Base-by-base conservation (phyloP, 1,140 invertebrate genomes). In the Hydropsyche tenuis region DNA sequence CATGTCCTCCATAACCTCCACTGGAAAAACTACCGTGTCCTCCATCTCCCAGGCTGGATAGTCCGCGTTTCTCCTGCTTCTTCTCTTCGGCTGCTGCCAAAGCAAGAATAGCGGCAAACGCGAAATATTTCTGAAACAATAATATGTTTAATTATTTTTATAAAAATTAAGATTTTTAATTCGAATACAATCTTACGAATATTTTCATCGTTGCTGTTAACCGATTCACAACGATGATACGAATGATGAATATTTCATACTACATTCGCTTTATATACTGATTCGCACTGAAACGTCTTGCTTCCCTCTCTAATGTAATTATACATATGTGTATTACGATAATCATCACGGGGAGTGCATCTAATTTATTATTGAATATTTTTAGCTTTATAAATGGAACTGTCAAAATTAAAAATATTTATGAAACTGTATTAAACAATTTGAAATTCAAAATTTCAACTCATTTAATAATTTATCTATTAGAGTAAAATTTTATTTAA, bases 61-160 rank as follows among this genome's bases (percentile, higher is more conserved):
- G 48, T 62, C 75, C 76, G 30, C 76, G 77, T 51, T 77, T 77
- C 56, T 78, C 78, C 25, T 74, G 73, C 37, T 79, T 75, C 60
- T 73, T 76, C 43, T 23, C 66, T 45, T 16, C 51, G n/a, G 27
- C 65, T 23, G 64, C 73, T 27, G 68, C 46, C n/a, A 75, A 63
- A n/a, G 64, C 65, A 9, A 74, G 25, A 18, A 76, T 51, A 6
- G 72, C 75, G 56, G 14, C 9, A 2, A 53, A 53, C 6, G 48
- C 48, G 16, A 53, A 53, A 20, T 16, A 53, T 18, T n/a, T 53
- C 48, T 53, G 20, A 53, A 53, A 53, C n/a, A 53, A 53, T 18
- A 53, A 37, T 4, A 37, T 37, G 9, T 4, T n/a, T n/a, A n/a
- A n/a, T n/a, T n/a, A n/a, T n/a, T n/a, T n/a, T n/a, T n/a, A n/a